Base-by-base conservation (phyloP, 1,140 invertebrate genomes). In the Teleogryllus occipitalis region DNA sequence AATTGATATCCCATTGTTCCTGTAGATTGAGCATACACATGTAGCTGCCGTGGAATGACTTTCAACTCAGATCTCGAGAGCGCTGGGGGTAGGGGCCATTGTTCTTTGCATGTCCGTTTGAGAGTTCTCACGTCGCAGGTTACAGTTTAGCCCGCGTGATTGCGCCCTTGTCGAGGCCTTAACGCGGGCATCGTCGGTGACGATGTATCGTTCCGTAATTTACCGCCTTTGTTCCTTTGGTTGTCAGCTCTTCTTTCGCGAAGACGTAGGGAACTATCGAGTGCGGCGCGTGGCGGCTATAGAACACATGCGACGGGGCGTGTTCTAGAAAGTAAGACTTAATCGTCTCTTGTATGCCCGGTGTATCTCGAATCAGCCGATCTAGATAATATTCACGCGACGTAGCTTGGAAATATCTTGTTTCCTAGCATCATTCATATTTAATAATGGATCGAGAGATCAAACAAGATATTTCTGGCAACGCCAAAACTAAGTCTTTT, bases 1-100 rank as follows among this genome's bases (percentile, higher is more conserved):
- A 65, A 10, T 65, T 65, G 54, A 65, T 65, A 65, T 65, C 54
- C 54, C 54, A 65, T 65, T 65, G 54, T 65, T 65, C 54, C 7
- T 65, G 54, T 65, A 65, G 54, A 65, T 65, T 65, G 54, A 65
- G 54, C 54, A 65, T 65, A 65, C 54, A 18, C 54, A 65, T 65
- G 18, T 65, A 65, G 10, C 54, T 18, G 18, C 10, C 10, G 18
- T 7, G 18, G 54, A 18, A 65, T 65, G 54, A 65, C 54, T 65
- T 65, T 65, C 54, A 65, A 18, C 54, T 65, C 54, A 14, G 54
- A 39, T 65, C 54, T 65, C n/a, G 54, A 14, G 54, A 10, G 54
- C 10, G 54, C 7, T 14, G 54, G 1, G 10, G 54, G 54, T 14
- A 0, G 2, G 0, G 2, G 7, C 54, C 54, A 65, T 65, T 65